Percentiles rank a stretch among this genome's conserved stretches.
These are phyloP conservation scores for Pelecanus crispus DNA, from an alignment of 2,113 vertebrate genomes.

Conservation along the genomic window DNA sequence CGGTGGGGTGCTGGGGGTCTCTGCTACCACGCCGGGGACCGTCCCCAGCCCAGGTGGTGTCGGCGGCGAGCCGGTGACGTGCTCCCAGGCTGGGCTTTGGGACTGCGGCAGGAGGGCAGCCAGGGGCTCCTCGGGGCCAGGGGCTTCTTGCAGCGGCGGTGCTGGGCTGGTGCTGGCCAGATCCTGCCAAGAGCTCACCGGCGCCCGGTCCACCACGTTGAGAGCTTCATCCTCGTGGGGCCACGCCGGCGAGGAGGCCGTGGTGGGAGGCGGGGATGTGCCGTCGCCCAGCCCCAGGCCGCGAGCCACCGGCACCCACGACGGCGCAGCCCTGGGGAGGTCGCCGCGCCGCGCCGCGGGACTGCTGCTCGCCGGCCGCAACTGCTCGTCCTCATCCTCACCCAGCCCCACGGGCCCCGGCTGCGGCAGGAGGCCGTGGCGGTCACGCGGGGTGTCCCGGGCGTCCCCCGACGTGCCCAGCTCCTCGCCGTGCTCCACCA, in stretches of 20 bases:
- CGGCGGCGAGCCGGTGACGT: rapidly evolving
- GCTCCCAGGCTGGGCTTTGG: neutral
- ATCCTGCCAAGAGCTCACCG: neutral
- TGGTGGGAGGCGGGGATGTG: neutral
- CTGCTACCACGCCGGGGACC: rapidly evolving
- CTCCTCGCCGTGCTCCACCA: neutral
- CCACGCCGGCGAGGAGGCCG: neutral
- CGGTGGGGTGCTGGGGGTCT: neutral
- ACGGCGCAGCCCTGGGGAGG: rapidly evolving
- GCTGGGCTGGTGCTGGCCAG: neutral
- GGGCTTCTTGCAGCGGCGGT: rapidly evolving
- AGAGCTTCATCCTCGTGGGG: neutral
- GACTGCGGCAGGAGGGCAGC: rapidly evolving
- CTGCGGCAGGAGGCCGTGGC: neutral
- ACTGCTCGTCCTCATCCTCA: neutral
- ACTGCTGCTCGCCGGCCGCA: neutral
- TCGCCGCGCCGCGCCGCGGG: neutral
- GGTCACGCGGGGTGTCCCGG: neutral
- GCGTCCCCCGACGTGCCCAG: neutral
- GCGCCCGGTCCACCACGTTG: neutral
- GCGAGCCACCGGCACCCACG: rapidly evolving
- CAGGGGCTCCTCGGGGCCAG: rapidly evolving
- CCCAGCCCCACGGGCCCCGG: neutral
- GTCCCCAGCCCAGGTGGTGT: rapidly evolving
- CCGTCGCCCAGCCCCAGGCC: neutral